A percentile compares a stretch with the other conserved stretches of the same genome.
Conservation (phyloP, 2,888 invertebrate genomes). For the Argyresthia albistria region DNA sequence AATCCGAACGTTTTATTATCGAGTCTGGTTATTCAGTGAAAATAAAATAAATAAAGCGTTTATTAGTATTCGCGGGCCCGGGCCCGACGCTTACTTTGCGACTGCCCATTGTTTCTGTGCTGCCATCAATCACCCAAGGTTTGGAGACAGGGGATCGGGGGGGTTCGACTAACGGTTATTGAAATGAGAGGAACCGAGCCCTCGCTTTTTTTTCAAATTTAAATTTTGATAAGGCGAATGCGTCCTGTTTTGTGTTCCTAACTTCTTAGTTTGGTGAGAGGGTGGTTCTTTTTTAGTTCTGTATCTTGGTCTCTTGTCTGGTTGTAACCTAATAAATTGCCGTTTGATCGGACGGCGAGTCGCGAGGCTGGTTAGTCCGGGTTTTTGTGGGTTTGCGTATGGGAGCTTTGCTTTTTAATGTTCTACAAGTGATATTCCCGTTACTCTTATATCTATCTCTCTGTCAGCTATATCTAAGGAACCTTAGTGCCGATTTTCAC, state of each 20-base stretch:
- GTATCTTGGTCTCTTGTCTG: slow-evolving; percentile 18
- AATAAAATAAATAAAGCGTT: slow-evolving; percentile 64
- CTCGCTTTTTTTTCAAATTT: slow-evolving; percentile 68
- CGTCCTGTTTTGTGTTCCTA: slow-evolving; percentile 57
- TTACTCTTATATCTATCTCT: no score
- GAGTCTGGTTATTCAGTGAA: slow-evolving; percentile 53
- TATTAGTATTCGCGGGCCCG: slow-evolving; percentile 68
- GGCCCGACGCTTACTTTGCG: slow-evolving; percentile 17
- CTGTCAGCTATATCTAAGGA: no score
- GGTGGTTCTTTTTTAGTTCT: slow-evolving; percentile 36
- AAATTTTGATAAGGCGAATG: slow-evolving; percentile 69
- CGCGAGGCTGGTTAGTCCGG: background rate
- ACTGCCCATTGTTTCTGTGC: slow-evolving; percentile 64
- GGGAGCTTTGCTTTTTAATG: background rate
- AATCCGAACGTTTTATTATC: slow-evolving; percentile 46
- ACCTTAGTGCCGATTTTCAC: no score
- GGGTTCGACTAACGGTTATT: slow-evolving; percentile 67
- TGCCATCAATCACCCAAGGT: slow-evolving; percentile 66
- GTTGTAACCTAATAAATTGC: slow-evolving; percentile 5
- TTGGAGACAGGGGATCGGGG: slow-evolving; percentile 25
- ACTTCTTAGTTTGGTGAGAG: slow-evolving; percentile 51
- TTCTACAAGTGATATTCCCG: no score
- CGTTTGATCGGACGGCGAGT: background rate
- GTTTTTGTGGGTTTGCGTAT: background rate
- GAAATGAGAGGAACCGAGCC: slow-evolving; percentile 61